Conservation (phyloP, 1,140 invertebrate species). For the Drosophila sechellia region DNA sequence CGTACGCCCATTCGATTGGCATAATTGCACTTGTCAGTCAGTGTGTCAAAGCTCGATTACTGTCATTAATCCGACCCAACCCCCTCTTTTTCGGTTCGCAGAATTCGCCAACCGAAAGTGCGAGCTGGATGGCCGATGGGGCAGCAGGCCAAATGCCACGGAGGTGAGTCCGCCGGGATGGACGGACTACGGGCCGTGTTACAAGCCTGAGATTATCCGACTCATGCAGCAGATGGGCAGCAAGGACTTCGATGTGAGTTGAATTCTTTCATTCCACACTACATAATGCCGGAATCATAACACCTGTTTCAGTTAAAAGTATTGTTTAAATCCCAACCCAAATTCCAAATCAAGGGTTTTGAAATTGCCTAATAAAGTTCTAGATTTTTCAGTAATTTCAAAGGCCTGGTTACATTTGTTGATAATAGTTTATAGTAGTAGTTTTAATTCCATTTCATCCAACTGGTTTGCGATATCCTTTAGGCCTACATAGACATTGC, state of each 20-base stretch:
- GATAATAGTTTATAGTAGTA: no score
- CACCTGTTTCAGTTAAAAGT: neutral
- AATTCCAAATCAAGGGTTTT: neutral
- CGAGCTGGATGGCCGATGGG: conserved; percentile 90
- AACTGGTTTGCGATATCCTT: neutral
- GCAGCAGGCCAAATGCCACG: conserved; percentile 85
- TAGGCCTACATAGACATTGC: conserved; percentile 87
- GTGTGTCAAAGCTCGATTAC: conserved; percentile 16
- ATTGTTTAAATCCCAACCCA: neutral
- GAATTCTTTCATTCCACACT: neutral
- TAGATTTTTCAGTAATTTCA: no score
- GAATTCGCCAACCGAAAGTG: conserved; percentile 92
- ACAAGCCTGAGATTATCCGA: conserved; percentile 89
- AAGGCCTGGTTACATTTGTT: neutral
- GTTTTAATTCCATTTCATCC: neutral
- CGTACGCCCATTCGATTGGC: conserved; percentile 17
- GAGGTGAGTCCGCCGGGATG: conserved; percentile 87
- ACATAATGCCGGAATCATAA: neutral
- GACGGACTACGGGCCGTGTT: conserved; percentile 95
- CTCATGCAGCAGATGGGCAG: conserved; percentile 87
- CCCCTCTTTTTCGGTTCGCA: conserved; percentile 67
- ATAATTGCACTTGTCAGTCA: conserved; percentile 47
- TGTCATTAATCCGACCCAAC: conserved; percentile 2
- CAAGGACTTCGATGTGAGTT: conserved; percentile 80
- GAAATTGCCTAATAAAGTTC: no score